A percentile compares a stretch with the other conserved stretches of the same genome.
These are phyloP conservation scores for Brachionus manjavacas DNA, from an alignment of 1,140 invertebrate species.

Conservation along the genomic window DNA sequence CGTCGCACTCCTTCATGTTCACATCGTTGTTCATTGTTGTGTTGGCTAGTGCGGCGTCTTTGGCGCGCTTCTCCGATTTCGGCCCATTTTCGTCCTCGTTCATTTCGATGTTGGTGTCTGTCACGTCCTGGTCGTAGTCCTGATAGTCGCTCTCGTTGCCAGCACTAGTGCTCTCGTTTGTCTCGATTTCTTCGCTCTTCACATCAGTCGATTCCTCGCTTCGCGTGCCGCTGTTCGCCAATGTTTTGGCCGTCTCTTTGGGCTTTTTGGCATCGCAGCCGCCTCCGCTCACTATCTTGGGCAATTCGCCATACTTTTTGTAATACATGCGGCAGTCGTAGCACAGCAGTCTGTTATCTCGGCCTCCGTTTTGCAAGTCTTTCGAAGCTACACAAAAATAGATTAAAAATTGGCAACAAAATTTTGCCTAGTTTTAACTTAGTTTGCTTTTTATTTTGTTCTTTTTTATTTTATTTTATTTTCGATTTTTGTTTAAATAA, in stretches of 20 bases:
- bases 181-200: background rate
- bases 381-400: background rate
- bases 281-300: constrained; percentile 46
- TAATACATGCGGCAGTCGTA: constrained; percentile 73
- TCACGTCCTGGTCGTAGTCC: constrained; percentile 22
- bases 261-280: background rate
- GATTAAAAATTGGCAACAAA: background rate
- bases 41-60: background rate
- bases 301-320: constrained; percentile 76
- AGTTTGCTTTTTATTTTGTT: too few relatives aligned
- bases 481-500: too few relatives aligned
- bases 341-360: constrained; percentile 63
- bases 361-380: constrained; percentile 26
- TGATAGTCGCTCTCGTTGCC: constrained; percentile 21
- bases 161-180: background rate
- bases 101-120: constrained; percentile 27
- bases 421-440: too few relatives aligned
- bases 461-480: too few relatives aligned
- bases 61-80: background rate
- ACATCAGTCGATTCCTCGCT: background rate
- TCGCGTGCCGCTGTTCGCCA: background rate
- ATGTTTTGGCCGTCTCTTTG: background rate
- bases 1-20: constrained; percentile 22
- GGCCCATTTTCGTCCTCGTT: background rate
- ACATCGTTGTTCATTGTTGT: background rate